Evolutionary conservation across 1,140 invertebrate species (phyloP), one percentile per base, ranked within the genome.

Genomic region (Tetragnatha versicolor): DNA sequence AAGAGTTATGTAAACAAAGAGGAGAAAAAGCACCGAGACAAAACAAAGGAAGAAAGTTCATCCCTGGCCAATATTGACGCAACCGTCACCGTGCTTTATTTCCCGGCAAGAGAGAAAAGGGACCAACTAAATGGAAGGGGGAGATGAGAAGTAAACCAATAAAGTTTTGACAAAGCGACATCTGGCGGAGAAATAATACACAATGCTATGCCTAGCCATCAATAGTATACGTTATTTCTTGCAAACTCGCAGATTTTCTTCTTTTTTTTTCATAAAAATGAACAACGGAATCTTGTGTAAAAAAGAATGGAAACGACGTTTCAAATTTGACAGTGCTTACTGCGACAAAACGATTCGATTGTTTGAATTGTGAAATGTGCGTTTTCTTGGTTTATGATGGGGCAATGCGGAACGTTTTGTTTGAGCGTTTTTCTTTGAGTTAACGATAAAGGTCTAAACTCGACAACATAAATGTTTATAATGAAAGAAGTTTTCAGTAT

Each of bases 21-120:
- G 31, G 42, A 63, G 25, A 39, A 39, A 25, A 33, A 25, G 20
- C 27, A 33, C 22, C 20, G 10, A 63, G 51, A 33, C 45, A 68
- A 68, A 68, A 68, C 65, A 51, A 68, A 68, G 25, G 65, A 33
- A 35, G 51, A 42, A 68, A 68, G 42, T 68, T 68, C 65, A 68
- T 68, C 51, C 35, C 29, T 14, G 47, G 65, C 65, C 65, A 68
- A 68, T 68, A 68, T 68, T 68, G 65, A 68, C 65, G 39, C 65
- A 68, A 68, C 42, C 42, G 65, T 39, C 33, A 49, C 39, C 29
- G 25, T 68, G 61, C 39, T 68, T 22, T 17, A 22, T 68, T 68
- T 25, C 47, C 22, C 42, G 10, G 42, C 42, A 45, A 65, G 39
- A 65, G 12, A 42, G 22, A 45, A 65, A 25, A 17, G 42, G 45